Evolutionary conservation across 2,113 vertebrate genomes (phyloP), one percentile per base, ranked within the genome.

Genomic region (Rallus limicola): DNA sequence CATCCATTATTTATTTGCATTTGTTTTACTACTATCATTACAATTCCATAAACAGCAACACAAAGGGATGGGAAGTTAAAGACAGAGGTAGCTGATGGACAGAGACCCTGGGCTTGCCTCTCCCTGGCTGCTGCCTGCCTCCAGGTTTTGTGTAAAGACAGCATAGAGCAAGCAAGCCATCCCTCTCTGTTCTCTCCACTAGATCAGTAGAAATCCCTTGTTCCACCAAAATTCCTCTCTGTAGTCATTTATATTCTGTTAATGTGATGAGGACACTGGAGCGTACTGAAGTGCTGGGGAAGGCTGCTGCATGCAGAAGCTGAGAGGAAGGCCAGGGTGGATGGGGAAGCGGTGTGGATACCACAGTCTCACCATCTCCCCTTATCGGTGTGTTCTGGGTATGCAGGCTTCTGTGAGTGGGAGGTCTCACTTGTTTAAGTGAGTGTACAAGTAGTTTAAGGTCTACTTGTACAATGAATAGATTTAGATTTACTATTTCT

Each of bases 1-100:
- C 40, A 96, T 95, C 69, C 62, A 91, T 95, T 85, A 96, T 96
- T 97, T 96, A 97, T 94, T 90, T 93, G 88, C n/a, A 0, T 93
- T 89, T 95, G 69, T 74, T 92, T 96, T 87, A 89, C 88, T 87
- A 60, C 92, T 95, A 44, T 79, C 81, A 94, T 96, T 93, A 94
- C 48, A 29, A 86, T 96, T 97, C 95, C 88, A 94, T 95, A 97
- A 95, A 96, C 36, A 92, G 81, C 2, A 13, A 21, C 36, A 62
- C 19, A 82, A 72, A 60, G 86, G 60, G 33, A 78, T 63, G 85
- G 65, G 84, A 89, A 40, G 18, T 81, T 71, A 58, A 89, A 82
- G 86, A 68, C 31, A 64, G 13, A 87, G 34, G 65, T 55, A 76
- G 59, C 24, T 85, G 60, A 88, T 81, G 81, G 82, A 75, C 46